Conservation (phyloP, 2,888 invertebrate species). For the Cybosia mesomella region DNA sequence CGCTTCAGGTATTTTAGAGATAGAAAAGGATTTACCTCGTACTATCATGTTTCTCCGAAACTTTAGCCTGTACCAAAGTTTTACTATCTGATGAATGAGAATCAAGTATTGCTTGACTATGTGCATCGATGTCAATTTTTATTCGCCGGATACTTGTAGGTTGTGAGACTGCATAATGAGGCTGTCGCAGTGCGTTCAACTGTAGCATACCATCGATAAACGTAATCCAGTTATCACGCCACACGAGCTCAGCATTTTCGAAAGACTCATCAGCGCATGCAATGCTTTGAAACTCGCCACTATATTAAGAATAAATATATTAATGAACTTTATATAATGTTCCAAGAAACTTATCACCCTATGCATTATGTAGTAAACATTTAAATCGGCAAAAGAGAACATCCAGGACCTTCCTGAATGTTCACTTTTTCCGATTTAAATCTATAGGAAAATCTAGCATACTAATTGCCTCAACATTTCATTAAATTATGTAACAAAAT, state of each 20-base stretch:
- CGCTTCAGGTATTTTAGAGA: not conserved
- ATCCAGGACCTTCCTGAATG: too few relatives aligned
- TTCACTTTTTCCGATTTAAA: too few relatives aligned
- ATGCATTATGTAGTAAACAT: too few relatives aligned
- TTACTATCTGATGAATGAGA: constrained; percentile 17
- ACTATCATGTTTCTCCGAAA: constrained; percentile 31
- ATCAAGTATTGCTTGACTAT: constrained; percentile 19
- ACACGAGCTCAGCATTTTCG: constrained; percentile 74
- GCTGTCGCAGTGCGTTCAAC: constrained; percentile 88
- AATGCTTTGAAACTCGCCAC: constrained; percentile 61
- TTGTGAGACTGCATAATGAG: constrained; percentile 86
- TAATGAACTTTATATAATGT: not conserved
- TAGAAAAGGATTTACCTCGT: constrained; percentile 43
- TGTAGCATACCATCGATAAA: constrained; percentile 94
- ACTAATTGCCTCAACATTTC: too few relatives aligned
- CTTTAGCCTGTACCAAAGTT: constrained; percentile 35
- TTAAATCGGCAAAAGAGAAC: too few relatives aligned
- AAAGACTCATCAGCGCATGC: constrained; percentile 41
- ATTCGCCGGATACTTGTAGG: constrained; percentile 79
- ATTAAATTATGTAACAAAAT: too few relatives aligned
- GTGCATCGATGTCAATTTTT: constrained; percentile 47
- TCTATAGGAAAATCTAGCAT: too few relatives aligned
- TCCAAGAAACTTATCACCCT: not conserved
- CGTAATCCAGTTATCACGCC: constrained; percentile 93
- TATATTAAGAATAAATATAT: constrained; percentile 25